phyloP scores from a whole-genome alignment of 2,888 invertebrate genomes.

The Polydesmus complanatus region DNA sequence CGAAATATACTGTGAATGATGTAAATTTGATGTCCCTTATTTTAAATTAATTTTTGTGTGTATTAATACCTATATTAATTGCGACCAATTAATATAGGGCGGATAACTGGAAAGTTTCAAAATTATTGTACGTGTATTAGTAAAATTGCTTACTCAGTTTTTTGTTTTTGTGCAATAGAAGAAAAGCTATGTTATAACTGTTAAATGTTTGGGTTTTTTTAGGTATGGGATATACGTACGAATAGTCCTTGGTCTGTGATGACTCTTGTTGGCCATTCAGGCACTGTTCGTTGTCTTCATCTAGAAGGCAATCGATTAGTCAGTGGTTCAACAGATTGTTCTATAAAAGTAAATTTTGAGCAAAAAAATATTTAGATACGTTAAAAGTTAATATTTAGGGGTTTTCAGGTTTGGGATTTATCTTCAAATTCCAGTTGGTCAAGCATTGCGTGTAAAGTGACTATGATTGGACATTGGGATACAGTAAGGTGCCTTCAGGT shows the following conservation, averaged over 20 bases:
- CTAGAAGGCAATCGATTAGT: constrained; percentile 33
- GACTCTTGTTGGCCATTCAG: constrained; percentile 39
- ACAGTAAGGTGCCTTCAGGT: constrained; percentile 38
- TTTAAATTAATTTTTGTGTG: too few species aligned
- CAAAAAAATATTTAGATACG: not conserved
- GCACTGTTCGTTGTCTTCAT: constrained; percentile 38
- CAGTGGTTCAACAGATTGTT: constrained; percentile 36
- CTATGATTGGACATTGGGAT: constrained; percentile 39
- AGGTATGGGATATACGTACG: constrained; percentile 40
- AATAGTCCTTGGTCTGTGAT: constrained; percentile 39
- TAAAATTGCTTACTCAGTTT: not conserved
- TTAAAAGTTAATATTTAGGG: not conserved
- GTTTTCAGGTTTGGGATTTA: constrained; percentile 34
- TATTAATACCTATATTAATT: too few species aligned
- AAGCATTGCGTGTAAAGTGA: constrained; percentile 39
- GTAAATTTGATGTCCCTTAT: too few species aligned
- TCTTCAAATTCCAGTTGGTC: constrained; percentile 36
- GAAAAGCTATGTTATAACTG: not conserved
- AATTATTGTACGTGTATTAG: too few species aligned
- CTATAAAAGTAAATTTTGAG: constrained; percentile 29
- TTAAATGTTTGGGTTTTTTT: constrained; percentile 7
- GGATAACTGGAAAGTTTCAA: not conserved
- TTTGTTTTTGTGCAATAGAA: constrained; percentile 1
- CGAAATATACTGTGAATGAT: too few species aligned
- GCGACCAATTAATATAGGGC: too few species aligned